A percentile compares a stretch with the other conserved stretches of the same genome.
Conservation (phyloP, 1,140 invertebrate species). For the Tetramorium alpestre region DNA sequence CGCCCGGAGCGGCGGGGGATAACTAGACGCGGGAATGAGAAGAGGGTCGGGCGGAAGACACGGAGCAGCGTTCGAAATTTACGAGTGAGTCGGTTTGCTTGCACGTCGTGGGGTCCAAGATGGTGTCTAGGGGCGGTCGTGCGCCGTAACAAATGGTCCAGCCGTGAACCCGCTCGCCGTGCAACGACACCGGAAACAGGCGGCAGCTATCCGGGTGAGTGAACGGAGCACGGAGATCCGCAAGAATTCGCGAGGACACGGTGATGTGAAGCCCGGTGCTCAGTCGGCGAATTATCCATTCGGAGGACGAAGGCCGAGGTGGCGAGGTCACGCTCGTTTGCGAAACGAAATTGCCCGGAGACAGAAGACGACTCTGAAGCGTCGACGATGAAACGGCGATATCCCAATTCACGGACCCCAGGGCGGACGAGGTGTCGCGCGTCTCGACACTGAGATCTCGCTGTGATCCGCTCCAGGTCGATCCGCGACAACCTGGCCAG, state of each 20-base stretch:
- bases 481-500: conserved; percentile 38
- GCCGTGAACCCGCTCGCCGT: conserved; percentile 69
- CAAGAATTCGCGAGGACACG: conserved; percentile 27
- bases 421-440: conserved; percentile 11
- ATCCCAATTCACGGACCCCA: not conserved
- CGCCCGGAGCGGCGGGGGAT: not conserved
- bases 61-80: conserved; percentile 71
- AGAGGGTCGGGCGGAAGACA: conserved; percentile 30
- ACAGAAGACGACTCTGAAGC: not conserved
- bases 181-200: conserved; percentile 69
- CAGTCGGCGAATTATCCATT: conserved; percentile 2
- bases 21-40: conserved; percentile 45
- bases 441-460: not conserved
- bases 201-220: conserved; percentile 32
- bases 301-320: conserved; percentile 14
- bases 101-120: conserved; percentile 47
- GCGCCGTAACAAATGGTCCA: conserved; percentile 75
- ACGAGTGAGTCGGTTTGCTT: conserved; percentile 74
- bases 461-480: not conserved
- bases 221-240: not conserved
- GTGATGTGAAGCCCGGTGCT: not conserved
- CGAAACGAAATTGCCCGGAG: not conserved
- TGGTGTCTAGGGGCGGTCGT: conserved; percentile 56
- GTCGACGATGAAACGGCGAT: conserved; percentile 20
- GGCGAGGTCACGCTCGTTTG: not conserved